Percentiles rank a stretch among this genome's conserved stretches.
Conservation (phyloP, 2,113 vertebrate species). For the Orycteropus afer region DNA sequence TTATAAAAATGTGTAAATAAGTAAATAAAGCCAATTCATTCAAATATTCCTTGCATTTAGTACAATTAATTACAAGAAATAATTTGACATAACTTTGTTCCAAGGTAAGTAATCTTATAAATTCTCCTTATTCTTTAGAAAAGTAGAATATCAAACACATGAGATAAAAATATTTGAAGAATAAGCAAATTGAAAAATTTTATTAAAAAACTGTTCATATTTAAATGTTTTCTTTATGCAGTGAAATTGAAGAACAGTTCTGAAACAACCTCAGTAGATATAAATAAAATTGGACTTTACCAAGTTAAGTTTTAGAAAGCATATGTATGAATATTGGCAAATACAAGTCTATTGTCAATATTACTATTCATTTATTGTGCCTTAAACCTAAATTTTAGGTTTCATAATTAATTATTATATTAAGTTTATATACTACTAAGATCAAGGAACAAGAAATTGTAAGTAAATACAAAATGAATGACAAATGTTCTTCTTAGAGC, state of each 20-base stretch:
- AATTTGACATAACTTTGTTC: not conserved
- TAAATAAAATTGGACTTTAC: not conserved
- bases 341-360: not conserved
- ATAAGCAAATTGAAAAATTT: no score
- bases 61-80: not conserved
- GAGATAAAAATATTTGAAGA: not conserved
- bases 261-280: not conserved
- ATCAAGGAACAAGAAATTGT: not conserved
- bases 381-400: not conserved
- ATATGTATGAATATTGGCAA: not conserved
- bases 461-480: not conserved
- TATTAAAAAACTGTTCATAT: no score
- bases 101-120: slow-evolving; percentile 11
- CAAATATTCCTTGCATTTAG: not conserved
- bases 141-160: not conserved
- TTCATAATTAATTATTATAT: slow-evolving; percentile 1
- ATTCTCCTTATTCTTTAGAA: not conserved
- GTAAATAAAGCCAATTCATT: not conserved
- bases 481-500: not conserved
- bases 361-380: not conserved
- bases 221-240: not conserved
- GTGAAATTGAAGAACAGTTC: not conserved
- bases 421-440: not conserved
- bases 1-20: not conserved
- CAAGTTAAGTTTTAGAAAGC: not conserved